phyloP scores from a whole-genome alignment of 2,888 invertebrate species.

The Torymus tubicola region DNA sequence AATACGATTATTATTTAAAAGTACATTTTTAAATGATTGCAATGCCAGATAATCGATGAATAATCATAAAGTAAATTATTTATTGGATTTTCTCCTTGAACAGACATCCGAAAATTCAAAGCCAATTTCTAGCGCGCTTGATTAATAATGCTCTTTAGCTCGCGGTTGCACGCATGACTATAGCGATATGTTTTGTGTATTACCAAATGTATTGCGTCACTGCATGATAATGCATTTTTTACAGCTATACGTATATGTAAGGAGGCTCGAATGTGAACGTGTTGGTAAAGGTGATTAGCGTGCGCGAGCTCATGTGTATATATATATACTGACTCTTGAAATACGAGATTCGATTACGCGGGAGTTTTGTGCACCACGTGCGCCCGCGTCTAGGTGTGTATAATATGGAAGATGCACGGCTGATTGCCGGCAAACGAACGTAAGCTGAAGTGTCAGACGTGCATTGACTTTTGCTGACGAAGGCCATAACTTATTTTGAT shows the following conservation, averaged over 20 bases:
- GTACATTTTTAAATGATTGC: background rate
- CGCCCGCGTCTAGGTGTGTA: too few relatives aligned
- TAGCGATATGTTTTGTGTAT: constrained; percentile 34
- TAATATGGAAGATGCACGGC: too few relatives aligned
- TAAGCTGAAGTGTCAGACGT: background rate
- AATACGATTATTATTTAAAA: background rate
- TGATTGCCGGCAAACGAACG: too few relatives aligned
- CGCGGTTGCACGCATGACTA: background rate
- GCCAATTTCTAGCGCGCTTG: constrained; percentile 13
- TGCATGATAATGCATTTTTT: constrained; percentile 42
- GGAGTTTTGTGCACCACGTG: constrained; percentile 1
- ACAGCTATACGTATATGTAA: constrained; percentile 22
- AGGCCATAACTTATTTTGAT: too few relatives aligned
- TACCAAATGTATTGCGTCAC: constrained; percentile 44
- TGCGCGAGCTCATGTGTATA: background rate
- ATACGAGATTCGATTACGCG: constrained; percentile 33
- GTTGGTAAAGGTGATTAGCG: too few relatives aligned
- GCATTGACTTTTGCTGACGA: background rate
- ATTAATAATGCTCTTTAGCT: constrained; percentile 44
- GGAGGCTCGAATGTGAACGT: constrained; percentile 18
- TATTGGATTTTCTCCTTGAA: constrained; percentile 8
- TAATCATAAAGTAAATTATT: background rate
- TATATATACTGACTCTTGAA: background rate
- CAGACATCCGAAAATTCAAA: constrained; percentile 18
- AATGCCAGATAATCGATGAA: background rate